These are phyloP conservation scores for Limanda limanda DNA, from an alignment of 2,113 vertebrate genomes.

Conservation along the genomic window DNA sequence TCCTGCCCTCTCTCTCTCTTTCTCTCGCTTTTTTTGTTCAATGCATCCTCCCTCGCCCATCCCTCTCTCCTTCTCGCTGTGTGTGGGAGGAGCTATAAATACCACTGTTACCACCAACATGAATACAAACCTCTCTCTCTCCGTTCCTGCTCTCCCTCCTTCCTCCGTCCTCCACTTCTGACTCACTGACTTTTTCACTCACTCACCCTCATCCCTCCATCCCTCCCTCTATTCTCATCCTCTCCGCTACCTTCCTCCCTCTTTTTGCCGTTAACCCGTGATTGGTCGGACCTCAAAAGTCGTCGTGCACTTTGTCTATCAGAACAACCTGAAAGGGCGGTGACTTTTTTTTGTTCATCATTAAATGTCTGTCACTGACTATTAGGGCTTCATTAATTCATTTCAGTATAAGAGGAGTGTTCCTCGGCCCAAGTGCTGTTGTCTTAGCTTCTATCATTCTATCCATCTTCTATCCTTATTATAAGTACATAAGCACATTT, in stretches of 20 bases:
- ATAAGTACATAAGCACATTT: no score
- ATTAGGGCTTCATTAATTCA: no score
- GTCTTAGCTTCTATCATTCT: no score
- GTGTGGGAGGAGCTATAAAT: conserved; percentile 81
- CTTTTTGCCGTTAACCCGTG: conserved; percentile 1
- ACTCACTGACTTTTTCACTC: conserved; percentile 67
- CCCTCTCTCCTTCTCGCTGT: conserved; percentile 40
- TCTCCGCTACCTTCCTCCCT: conserved; percentile 3
- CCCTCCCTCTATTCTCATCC: conserved; percentile 45
- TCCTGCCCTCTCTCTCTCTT: conserved; percentile 13
- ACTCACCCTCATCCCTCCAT: conserved; percentile 16
- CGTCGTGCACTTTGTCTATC: neutral
- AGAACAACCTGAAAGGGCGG: neutral
- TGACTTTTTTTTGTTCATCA: no score
- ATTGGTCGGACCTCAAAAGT: neutral
- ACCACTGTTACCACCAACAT: conserved; percentile 78
- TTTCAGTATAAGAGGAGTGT: no score
- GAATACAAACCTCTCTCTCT: conserved; percentile 76
- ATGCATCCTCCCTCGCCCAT: conserved; percentile 43
- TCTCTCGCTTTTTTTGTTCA: conserved; percentile 6
- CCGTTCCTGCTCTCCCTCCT: conserved; percentile 51
- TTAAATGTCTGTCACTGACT: no score
- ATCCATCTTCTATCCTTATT: no score
- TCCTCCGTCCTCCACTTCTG: conserved; percentile 59
- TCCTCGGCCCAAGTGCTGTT: no score